These are phyloP conservation scores for Phataginus tricuspis DNA, from an alignment of 2,797 vertebrate species.

Conservation along the genomic window DNA sequence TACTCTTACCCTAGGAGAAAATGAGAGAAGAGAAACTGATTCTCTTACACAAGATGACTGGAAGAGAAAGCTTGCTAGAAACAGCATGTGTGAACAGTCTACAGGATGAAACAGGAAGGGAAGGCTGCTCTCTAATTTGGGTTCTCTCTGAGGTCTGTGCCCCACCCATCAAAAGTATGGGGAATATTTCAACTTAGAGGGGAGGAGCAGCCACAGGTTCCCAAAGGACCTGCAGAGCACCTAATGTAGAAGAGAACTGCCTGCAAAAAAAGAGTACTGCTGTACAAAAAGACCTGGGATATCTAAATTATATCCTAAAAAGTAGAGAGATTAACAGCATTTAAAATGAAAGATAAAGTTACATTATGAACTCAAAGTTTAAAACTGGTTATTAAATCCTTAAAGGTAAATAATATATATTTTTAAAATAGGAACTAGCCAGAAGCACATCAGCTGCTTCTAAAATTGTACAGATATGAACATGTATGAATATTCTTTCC, in stretches of 20 bases:
- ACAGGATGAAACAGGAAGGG: not conserved
- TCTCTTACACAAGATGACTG: not conserved
- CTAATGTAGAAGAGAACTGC: not conserved
- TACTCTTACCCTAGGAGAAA: not conserved
- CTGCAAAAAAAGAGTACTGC: not conserved
- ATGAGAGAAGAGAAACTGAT: not conserved
- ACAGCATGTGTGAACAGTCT: not conserved
- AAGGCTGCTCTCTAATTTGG: not conserved
- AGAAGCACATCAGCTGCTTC: slow-evolving; percentile 14
- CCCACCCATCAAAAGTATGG: not conserved
- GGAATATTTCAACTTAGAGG: slow-evolving; percentile 14
- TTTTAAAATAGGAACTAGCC: not conserved
- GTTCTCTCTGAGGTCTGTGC: not conserved
- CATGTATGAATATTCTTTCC: not conserved
- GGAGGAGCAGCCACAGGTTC: not conserved
- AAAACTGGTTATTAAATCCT: not conserved
- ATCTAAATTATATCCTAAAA: not conserved
- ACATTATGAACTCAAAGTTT: not conserved
- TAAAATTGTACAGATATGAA: not conserved
- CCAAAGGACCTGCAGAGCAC: not conserved
- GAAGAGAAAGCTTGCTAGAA: not conserved
- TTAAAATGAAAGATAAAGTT: slow-evolving; percentile 13
- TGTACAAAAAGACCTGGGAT: not conserved
- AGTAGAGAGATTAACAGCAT: slow-evolving; percentile 1
- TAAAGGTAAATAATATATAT: not conserved